A percentile compares a stretch with the other conserved stretches of the same genome.
phyloP scores from a whole-genome alignment of 2,888 invertebrate species.

The Perdita meconis region DNA sequence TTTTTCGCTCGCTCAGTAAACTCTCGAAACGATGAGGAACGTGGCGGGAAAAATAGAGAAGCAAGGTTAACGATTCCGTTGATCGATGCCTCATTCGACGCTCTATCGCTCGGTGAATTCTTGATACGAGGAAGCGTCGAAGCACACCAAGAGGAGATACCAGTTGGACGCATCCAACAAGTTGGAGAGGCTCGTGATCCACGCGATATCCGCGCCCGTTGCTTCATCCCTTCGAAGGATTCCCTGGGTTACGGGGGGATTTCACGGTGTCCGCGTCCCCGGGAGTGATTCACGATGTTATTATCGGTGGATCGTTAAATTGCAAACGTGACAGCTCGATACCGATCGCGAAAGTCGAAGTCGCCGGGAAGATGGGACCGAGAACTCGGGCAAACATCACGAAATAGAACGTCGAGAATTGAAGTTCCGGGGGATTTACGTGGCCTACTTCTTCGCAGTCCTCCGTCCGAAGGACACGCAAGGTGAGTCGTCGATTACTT shows the following conservation, averaged over 20 bases:
- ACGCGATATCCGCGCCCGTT: neutral
- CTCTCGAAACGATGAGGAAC: neutral
- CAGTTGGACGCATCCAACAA: neutral
- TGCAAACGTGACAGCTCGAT: constrained; percentile 22
- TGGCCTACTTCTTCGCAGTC: constrained; percentile 71
- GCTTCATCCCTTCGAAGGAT: neutral
- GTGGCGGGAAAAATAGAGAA: neutral
- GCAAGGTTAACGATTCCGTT: neutral
- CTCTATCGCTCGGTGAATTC: neutral
- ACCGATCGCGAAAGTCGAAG: constrained; percentile 34
- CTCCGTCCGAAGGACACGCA: constrained; percentile 66
- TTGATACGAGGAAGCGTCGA: neutral
- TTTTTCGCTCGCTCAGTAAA: neutral
- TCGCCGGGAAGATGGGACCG: constrained; percentile 55
- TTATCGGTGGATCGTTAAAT: constrained; percentile 36
- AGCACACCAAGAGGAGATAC: too few species aligned
- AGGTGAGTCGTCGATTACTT: constrained; percentile 67
- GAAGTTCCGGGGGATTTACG: constrained; percentile 66
- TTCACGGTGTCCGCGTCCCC: neutral
- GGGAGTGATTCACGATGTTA: neutral
- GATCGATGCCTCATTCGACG: too few species aligned
- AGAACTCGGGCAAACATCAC: constrained; percentile 53
- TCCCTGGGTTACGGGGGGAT: neutral
- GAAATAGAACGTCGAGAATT: constrained; percentile 67
- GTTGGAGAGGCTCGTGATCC: neutral